These are phyloP conservation scores for Amia ocellicauda DNA, from an alignment of 2,113 vertebrate genomes.

Conservation along the genomic window DNA sequence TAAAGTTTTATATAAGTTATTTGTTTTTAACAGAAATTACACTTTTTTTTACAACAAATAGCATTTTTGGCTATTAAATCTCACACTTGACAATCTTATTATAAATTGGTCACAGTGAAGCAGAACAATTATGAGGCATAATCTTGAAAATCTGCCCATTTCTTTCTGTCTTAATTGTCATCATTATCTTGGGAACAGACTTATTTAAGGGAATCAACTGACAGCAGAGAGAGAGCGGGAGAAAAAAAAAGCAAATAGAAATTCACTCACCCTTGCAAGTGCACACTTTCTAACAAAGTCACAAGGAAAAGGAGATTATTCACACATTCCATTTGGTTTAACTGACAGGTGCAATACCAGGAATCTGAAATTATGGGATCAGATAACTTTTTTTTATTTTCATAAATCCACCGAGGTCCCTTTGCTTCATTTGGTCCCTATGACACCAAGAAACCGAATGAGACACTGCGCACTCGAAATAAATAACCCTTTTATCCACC, in stretches of 20 bases:
- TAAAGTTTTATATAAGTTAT: neutral
- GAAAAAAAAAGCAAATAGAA: neutral
- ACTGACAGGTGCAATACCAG: conserved; percentile 2
- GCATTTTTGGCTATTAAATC: no score
- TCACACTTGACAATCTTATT: no score
- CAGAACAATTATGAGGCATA: no score
- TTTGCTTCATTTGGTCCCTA: conserved; percentile 16
- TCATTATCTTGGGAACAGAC: conserved; percentile 29
- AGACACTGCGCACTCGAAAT: conserved; percentile 8
- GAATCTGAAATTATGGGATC: conserved; percentile 7
- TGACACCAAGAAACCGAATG: conserved; percentile 2
- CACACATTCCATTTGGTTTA: neutral
- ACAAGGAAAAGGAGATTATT: no score
- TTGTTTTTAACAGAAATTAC: no score
- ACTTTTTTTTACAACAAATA: no score
- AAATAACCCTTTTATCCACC: conserved; percentile 16
- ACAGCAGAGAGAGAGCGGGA: conserved; percentile 20
- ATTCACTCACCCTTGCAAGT: no score
- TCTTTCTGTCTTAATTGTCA: neutral
- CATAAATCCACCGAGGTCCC: conserved; percentile 4
- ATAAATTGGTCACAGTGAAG: no score
- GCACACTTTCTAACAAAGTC: no score
- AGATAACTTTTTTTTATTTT: conserved; percentile 4
- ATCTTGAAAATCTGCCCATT: no score
- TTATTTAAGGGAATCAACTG: conserved; percentile 41